These are phyloP conservation scores for Tetraneura akinire DNA, from an alignment of 1,140 invertebrate genomes.

Conservation along the genomic window DNA sequence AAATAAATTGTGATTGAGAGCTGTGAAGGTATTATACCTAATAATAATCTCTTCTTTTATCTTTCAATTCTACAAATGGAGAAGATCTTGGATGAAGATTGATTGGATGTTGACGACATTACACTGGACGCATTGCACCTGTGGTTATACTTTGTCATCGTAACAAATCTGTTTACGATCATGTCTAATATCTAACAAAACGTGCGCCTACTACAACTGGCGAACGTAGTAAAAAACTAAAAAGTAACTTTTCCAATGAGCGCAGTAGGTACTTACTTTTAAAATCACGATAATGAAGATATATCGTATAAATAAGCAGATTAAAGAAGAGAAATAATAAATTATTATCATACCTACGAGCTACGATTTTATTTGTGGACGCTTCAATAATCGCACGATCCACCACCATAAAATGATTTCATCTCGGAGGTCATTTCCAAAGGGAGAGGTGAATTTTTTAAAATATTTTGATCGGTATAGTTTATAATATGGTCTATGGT, in stretches of 20 bases:
- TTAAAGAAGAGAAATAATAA: background rate
- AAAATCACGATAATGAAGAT: background rate
- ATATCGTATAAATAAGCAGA: background rate
- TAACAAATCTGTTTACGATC: constrained; percentile 17
- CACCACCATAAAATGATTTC: no score
- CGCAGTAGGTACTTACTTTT: background rate
- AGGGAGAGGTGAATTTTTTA: no score
- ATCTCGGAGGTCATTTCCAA: no score
- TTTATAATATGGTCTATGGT: no score
- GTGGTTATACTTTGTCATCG: background rate
- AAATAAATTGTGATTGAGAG: constrained; percentile 13
- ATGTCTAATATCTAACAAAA: background rate
- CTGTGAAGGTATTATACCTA: no score
- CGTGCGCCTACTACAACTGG: background rate
- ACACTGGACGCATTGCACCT: background rate
- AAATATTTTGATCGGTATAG: no score
- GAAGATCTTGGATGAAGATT: background rate
- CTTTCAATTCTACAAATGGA: background rate
- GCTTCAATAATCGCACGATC: no score
- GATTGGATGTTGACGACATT: constrained; percentile 16
- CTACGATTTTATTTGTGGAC: no score
- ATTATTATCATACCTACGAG: no score
- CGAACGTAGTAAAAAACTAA: background rate
- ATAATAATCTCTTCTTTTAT: background rate
- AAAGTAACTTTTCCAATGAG: background rate